A percentile compares a stretch with the other conserved stretches of the same genome.
Evolutionary conservation across 2,888 invertebrate genomes (phyloP).

Genomic region (Eristalis arbustorum): DNA sequence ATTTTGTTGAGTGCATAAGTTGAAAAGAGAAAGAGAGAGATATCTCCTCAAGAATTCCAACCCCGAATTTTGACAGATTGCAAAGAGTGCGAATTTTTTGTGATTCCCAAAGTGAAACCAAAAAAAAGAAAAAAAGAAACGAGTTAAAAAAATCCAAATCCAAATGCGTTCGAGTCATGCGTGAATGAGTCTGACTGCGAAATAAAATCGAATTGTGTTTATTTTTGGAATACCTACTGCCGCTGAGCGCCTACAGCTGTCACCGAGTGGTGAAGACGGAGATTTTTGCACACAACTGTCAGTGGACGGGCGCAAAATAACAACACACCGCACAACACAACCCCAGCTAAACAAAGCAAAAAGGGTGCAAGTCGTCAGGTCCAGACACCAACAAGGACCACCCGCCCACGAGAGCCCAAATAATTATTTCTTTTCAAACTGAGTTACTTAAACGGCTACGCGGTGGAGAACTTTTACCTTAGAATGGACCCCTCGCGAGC

Average conservation of each 20-base stretch:
- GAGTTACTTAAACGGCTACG: conserved; percentile 73
- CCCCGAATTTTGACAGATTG: conserved; percentile 63
- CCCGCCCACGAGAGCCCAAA: neutral
- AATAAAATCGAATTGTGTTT: conserved; percentile 71
- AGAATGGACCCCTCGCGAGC: conserved; percentile 94
- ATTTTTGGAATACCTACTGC: conserved; percentile 72
- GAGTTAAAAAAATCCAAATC: no score
- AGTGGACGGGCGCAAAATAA: neutral
- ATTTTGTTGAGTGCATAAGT: conserved; percentile 35
- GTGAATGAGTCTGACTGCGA: conserved; percentile 70
- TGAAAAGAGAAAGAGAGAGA: conserved; percentile 54
- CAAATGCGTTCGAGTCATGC: conserved; percentile 61
- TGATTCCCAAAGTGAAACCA: neutral
- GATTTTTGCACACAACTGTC: conserved; percentile 27
- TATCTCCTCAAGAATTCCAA: conserved; percentile 8
- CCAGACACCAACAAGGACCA: conserved; percentile 23
- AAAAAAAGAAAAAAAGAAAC: neutral
- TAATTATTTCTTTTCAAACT: conserved; percentile 58
- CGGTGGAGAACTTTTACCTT: conserved; percentile 79
- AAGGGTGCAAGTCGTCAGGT: neutral
- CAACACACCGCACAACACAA: neutral
- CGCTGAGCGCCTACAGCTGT: neutral
- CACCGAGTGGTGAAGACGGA: neutral
- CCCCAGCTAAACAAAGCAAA: no score
- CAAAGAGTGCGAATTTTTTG: conserved; percentile 30